Base-by-base conservation (phyloP, 2,888 invertebrate genomes). In the Melanostoma mellinum region DNA sequence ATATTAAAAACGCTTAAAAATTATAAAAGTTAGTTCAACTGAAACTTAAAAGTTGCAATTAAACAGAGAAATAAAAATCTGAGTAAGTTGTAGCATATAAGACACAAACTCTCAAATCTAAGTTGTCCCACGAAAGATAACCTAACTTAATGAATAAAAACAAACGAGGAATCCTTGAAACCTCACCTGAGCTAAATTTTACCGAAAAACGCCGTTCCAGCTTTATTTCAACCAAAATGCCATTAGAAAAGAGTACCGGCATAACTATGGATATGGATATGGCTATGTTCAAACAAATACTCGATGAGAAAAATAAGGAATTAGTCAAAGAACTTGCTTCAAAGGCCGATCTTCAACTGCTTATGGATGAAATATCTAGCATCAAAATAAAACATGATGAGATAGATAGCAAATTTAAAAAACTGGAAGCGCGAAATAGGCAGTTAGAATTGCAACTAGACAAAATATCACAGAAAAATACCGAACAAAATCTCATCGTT, bases 311-410 rank as follows among this genome's bases (percentile, higher is more conserved):
- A 35, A 53, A 4, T 4, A n/a, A 53, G 53, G 10, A 4, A 10
- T 55, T 3, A 30, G 20, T 30, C 1, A 40, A 56, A 8, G 30
- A 56, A 2, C 38, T 33, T 9, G 58, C 58, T 9, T 58, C 32
- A 30, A 58, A 58, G 32, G 4, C 58, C 30, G 58, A 58, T n/a
- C 33, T 44, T 32, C 44, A 58, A 33, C 32, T 58, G 9, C 56
- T 58, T 40, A 9, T 40, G 4, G 38, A n/a, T 3, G 44, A 60
- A 32, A 40, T 58, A 3, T 38, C 44, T 32, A 33, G 4, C n/a
- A n/a, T 58, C 5, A 42, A 40, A 58, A 33, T n/a, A 33, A 42
- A 8, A 6, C 6, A 58, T n/a, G 55, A 44, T 20, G 20, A 20
- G 20, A 20, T 20, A 20, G 20, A 20, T 20, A 20, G 20, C 20